Evolutionary conservation across 2,888 invertebrate species (phyloP), one percentile per base, ranked within the genome.

Genomic region (Ditula angustiorana): DNA sequence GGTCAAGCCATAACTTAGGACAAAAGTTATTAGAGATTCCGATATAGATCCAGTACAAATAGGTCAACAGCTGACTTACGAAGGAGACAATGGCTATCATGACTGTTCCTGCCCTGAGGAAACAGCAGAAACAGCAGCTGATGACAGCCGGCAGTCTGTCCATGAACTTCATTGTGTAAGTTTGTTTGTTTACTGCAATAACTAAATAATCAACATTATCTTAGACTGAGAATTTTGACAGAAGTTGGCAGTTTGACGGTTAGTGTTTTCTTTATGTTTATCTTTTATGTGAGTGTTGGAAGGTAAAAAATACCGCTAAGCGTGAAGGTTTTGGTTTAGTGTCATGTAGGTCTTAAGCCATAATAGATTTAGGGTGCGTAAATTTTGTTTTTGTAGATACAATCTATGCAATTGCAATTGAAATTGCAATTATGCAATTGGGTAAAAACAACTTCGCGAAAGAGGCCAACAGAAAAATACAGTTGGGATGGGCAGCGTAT

Each of bases 91-190:
- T 0, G 0, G 81, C 83, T 46, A 90, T 89, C 76, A 89, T 74
- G 0, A 89, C 81, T 8, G 85, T 86, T 0, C 90, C 90, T 46
- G 88, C 88, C 61, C 88, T 76, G 0, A 90, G 71, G 33, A 87
- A 89, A 28, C 90, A 89, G 68, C 90, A 90, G 52, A 87, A 89
- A n/a, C 90, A 90, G 56, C 89, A 90, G 74, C 87, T 88, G 58
- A 87, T 86, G 0, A 90, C 90, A 0, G 83, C 84, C 1, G 90
- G 90, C 5, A 89, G 52, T 26, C 62, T 73, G 23, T 88, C 83
- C 86, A 89, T 82, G 19, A 73, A 74, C 65, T 71, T 78, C 82
- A 83, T 83, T 55, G 71, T 78, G 74, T n/a, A 21, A 13, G 21
- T 16, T 30, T 47, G 41, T 19, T 10, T 41, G 5, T 41, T 37